Evolutionary conservation across 2,113 vertebrate genomes (phyloP), one percentile per base, ranked within the genome.

Genomic region (Sylvietta virens): DNA sequence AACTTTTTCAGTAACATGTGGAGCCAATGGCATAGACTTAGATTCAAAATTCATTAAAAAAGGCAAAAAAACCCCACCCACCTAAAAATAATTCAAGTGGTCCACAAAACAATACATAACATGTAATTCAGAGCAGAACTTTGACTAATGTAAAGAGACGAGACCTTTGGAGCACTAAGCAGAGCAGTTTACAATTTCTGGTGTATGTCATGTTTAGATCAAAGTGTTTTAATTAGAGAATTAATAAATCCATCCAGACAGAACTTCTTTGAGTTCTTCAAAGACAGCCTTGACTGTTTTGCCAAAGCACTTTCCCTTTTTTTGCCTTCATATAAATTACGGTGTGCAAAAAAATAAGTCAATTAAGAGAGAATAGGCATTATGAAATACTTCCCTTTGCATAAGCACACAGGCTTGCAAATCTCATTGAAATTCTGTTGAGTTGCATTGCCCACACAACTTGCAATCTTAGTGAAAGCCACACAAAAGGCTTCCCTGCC

Each of bases 401-500:
- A 72, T 57, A 91, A 72, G 30, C 66, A 64, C 35, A 77, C 9
- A 45, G 44, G 53, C 31, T 93, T 81, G 71, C 67, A 86, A 88
- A 92, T 62, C 88, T 86, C 67, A 92, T 64, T 86, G 86, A 85
- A 81, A 91, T 91, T 89, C 91, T 57, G 47, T 90, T 4, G 47
- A 83, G 33, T n/a, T 54, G 44, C 33, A 31, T 64, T 94, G 87
- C 90, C 95, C 94, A 89, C 86, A 94, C 94, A 95, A 53, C 81
- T 51, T 53, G 73, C 66, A 90, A 78, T 51, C 76, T 48, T 62
- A 90, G 76, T 27, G 0, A 88, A 95, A 94, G 84, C 90, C 92
- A 90, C 94, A 96, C 85, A 88, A 90, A 96, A 93, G 92, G 47
- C 51, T 96, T 90, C 60, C 76, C 77, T 81, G 71, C 51, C 71